Percentiles rank a stretch among this genome's conserved stretches.
phyloP scores from a whole-genome alignment of 2,113 vertebrate genomes.

The Bubo scandiacus region DNA sequence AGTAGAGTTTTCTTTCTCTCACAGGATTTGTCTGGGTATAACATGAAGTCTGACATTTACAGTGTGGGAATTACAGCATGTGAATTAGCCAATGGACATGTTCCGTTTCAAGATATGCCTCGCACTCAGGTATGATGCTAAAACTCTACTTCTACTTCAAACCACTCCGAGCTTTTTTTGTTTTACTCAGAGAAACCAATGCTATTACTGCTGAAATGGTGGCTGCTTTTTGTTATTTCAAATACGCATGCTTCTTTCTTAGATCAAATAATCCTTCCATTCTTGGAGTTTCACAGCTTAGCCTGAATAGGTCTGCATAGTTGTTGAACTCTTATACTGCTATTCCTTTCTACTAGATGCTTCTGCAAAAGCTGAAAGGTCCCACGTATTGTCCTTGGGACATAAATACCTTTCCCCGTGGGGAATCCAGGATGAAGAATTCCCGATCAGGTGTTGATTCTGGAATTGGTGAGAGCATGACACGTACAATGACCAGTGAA shows the following conservation, averaged over 20 bases:
- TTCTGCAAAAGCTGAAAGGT: constrained; percentile 94
- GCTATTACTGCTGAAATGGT: background rate
- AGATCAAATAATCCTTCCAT: background rate
- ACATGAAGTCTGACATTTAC: constrained; percentile 97
- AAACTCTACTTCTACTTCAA: background rate
- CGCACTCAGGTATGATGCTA: constrained; percentile 86
- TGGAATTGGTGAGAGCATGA: constrained; percentile 92
- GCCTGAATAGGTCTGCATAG: background rate
- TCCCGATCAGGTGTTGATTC: constrained; percentile 92
- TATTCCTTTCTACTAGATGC: constrained; percentile 79
- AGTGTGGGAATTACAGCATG: constrained; percentile 95
- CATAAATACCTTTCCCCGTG: constrained; percentile 78
- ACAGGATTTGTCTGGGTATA: constrained; percentile 95
- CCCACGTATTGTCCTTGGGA: constrained; percentile 86
- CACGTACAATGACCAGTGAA: constrained; percentile 84
- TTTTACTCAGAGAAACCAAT: background rate
- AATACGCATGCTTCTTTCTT: background rate
- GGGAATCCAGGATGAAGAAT: constrained; percentile 89
- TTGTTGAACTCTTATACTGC: background rate
- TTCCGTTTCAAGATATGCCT: constrained; percentile 95
- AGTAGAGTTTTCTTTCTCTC: background rate
- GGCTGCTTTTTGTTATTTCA: background rate
- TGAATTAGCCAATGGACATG: constrained; percentile 92
- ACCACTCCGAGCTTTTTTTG: background rate
- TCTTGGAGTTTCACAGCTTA: background rate